Percentiles rank a stretch among this genome's conserved stretches.
Conservation (phyloP, 2,797 vertebrate species). For the Thalassophryne amazonica region DNA sequence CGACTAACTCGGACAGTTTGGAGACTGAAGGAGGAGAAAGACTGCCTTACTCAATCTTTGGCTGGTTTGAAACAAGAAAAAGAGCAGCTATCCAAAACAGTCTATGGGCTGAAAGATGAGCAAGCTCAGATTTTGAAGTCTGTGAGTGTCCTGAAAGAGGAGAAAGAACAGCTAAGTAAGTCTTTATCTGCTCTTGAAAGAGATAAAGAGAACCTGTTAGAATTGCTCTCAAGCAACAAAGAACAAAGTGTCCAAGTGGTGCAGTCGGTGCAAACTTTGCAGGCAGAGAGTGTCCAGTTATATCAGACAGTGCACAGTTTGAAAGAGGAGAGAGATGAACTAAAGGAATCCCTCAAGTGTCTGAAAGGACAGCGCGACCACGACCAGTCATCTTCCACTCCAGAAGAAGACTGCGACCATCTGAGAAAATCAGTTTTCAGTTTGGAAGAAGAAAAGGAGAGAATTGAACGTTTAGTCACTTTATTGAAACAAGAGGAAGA, state of each 20-base stretch:
- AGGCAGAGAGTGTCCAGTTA: constrained; percentile 47
- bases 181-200: constrained; percentile 37
- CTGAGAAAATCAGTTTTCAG: constrained; percentile 25
- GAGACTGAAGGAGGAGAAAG: constrained; percentile 69
- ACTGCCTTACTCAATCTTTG: constrained; percentile 41
- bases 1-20: constrained; percentile 71
- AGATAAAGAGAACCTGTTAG: constrained; percentile 39
- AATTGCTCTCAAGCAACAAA: constrained; percentile 37
- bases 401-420: constrained; percentile 23
- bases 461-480: constrained; percentile 38
- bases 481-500: constrained; percentile 52
- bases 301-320: constrained; percentile 31
- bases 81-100: constrained; percentile 45
- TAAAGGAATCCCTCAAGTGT: constrained; percentile 19
- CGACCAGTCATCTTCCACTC: constrained; percentile 13
- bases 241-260: constrained; percentile 41
- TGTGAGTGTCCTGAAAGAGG: constrained; percentile 33
- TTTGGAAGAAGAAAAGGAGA: constrained; percentile 51
- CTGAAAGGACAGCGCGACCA: constrained; percentile 32
- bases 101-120: constrained; percentile 53
- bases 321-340: constrained; percentile 47
- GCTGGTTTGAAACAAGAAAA: constrained; percentile 50
- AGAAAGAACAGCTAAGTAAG: constrained; percentile 42
- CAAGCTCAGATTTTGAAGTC: constrained; percentile 42
- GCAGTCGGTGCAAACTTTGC: constrained; percentile 35